Base-by-base conservation (phyloP, 2,113 vertebrate species). In the Gulo gulo region DNA sequence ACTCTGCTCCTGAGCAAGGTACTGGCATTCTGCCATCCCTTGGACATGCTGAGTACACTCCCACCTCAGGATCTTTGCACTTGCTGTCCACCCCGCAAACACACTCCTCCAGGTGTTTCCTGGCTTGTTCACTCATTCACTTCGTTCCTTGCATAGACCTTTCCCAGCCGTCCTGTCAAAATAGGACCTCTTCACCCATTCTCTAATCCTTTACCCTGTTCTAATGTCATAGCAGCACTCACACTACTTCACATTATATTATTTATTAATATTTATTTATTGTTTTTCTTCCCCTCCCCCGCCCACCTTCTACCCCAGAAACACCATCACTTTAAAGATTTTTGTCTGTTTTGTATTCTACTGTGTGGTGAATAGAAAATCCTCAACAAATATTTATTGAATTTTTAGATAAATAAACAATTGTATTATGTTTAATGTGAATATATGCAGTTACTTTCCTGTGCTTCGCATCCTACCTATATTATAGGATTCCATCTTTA, bases 1-100 rank as follows among this genome's bases (percentile, higher is more conserved):
- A 0, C 67, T 34, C 36, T 36, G 63, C 15, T 39, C 31, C 14
- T 1, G 1, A 9, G 36, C 2, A 3, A 9, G 42, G 31, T 23
- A 21, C 16, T 23, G 0, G 9, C 36, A 10, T 59, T 47, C 39
- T 71, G 57, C 82, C 57, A 7, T 31, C 26, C n/a, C 61, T 52
- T 3, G 29, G 55, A 39, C 76, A 12, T 45, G 34, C 18, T 1
- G 7, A 69, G n/a, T 21, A 7, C 26, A 34, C n/a, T n/a, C 36
- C 11, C 20, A 39, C 29, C 81, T 20, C 78, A 42, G 87, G 87
- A 42, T 34, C 63, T 45, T 45, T 74, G 59, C 55, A 34, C 1
- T 39, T 1, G 1, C 29, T 36, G 11, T 45, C 67, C 67, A 20
- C 18, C 67, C 67, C 4, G 1, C 67, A 10, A 55, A 55, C 52